Conservation (phyloP, 1,140 invertebrate genomes). For the Heliothis subflexa region DNA sequence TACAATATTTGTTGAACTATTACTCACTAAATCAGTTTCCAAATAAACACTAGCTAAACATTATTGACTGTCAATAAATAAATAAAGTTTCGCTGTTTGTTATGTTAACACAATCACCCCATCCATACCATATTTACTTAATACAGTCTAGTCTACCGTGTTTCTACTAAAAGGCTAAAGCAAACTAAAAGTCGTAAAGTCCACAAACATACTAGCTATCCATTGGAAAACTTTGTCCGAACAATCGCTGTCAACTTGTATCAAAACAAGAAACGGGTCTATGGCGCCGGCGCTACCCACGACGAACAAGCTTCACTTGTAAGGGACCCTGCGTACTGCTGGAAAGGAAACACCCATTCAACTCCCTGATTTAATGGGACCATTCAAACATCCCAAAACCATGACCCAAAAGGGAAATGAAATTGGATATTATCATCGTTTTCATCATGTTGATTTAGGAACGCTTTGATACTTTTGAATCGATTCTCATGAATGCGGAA, state of each 20-base stretch:
- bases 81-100: neutral
- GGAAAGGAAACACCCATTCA: conserved; percentile 35
- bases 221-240: conserved; percentile 3
- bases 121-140: neutral
- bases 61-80: too few relatives aligned
- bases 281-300: conserved; percentile 53
- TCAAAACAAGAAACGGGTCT: conserved; percentile 25
- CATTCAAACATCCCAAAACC: conserved; percentile 41
- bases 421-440: conserved; percentile 35
- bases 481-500: neutral
- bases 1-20: neutral
- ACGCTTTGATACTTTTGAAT: neutral
- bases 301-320: conserved; percentile 37
- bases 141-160: neutral
- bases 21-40: neutral
- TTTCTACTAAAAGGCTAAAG: neutral
- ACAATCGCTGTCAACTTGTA: conserved; percentile 42
- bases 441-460: conserved; percentile 29
- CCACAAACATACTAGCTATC: conserved; percentile 22
- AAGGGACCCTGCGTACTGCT: conserved; percentile 32
- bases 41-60: neutral
- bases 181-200: neutral
- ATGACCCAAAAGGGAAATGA: conserved; percentile 37
- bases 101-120: neutral
- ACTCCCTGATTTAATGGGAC: conserved; percentile 43